A percentile compares a stretch with the other conserved stretches of the same genome.
These are phyloP conservation scores for Meteorus colon DNA, from an alignment of 2,888 invertebrate genomes.

Conservation along the genomic window DNA sequence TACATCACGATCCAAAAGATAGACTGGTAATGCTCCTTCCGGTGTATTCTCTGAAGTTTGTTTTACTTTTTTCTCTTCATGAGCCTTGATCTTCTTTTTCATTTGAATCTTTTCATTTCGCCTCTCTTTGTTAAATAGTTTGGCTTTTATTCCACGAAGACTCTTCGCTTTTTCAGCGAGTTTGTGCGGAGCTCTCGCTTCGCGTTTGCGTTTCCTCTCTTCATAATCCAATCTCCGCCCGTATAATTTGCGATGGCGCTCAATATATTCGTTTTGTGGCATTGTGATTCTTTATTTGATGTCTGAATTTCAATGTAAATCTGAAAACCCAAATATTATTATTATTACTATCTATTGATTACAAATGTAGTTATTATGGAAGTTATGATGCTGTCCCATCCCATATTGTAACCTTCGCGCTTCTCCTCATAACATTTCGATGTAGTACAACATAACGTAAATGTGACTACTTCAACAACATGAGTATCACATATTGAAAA, in stretches of 20 bases:
- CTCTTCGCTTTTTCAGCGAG: constrained; percentile 92
- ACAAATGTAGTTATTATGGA: too few species aligned
- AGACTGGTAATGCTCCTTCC: constrained; percentile 95
- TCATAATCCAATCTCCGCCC: constrained; percentile 98
- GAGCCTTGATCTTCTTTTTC: constrained; percentile 98
- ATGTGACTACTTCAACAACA: too few species aligned
- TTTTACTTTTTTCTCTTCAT: constrained; percentile 94
- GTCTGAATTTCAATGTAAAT: not conserved
- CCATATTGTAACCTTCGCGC: too few species aligned
- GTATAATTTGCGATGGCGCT: constrained; percentile 95
- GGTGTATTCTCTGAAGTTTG: constrained; percentile 87
- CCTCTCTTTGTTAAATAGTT: constrained; percentile 96
- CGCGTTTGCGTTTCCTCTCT: constrained; percentile 95
- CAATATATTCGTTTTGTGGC: constrained; percentile 99
- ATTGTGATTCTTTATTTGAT: constrained; percentile 74
- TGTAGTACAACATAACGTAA: too few species aligned
- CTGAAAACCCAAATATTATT: constrained; percentile 1
- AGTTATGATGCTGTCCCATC: too few species aligned
- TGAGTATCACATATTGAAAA: too few species aligned
- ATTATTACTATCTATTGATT: too few species aligned
- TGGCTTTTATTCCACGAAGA: constrained; percentile 96
- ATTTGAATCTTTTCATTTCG: constrained; percentile 99
- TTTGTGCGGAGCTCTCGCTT: constrained; percentile 95
- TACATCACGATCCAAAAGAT: constrained; percentile 96
- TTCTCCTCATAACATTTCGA: too few species aligned